A percentile compares a stretch with the other conserved stretches of the same genome.
These are phyloP conservation scores for Listrodromus nycthemerus DNA, from an alignment of 2,888 invertebrate genomes.

Conservation along the genomic window DNA sequence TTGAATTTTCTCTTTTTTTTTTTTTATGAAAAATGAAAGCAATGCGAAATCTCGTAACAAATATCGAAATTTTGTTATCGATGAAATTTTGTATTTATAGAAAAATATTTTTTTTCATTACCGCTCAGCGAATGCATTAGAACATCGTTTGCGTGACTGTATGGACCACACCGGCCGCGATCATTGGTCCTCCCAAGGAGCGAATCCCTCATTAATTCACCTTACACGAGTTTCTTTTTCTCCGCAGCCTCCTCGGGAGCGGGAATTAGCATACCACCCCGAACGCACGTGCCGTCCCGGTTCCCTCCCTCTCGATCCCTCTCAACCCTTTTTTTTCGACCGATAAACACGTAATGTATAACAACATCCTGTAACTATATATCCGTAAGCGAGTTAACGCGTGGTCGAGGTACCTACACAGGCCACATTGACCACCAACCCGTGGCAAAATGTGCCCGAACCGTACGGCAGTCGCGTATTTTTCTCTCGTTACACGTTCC, in stretches of 20 bases:
- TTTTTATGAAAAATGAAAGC: too few relatives aligned
- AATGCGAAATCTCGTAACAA: too few relatives aligned
- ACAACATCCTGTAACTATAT: conserved; percentile 11
- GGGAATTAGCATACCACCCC: conserved; percentile 57
- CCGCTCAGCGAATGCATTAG: neutral
- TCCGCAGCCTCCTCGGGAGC: neutral
- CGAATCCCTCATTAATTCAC: conserved; percentile 58
- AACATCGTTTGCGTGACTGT: conserved; percentile 29
- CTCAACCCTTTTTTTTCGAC: conserved; percentile 30
- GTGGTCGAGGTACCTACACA: neutral
- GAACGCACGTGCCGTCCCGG: conserved; percentile 40
- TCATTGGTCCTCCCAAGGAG: conserved; percentile 48
- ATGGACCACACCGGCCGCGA: conserved; percentile 39
- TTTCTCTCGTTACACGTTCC: conserved; percentile 58
- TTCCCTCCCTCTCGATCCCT: conserved; percentile 22
- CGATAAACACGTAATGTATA: conserved; percentile 29
- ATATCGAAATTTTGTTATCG: too few relatives aligned
- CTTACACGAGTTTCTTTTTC: conserved; percentile 45
- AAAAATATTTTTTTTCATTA: too few relatives aligned
- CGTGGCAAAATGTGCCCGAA: neutral
- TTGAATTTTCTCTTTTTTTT: too few relatives aligned
- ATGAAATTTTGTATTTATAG: too few relatives aligned
- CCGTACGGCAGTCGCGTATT: too few relatives aligned
- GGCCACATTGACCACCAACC: neutral
- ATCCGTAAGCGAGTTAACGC: conserved; percentile 15